A percentile compares a stretch with the other conserved stretches of the same genome.
These are phyloP conservation scores for Montipora capricornis DNA, from an alignment of 64 coral and sea anemone species.

Conservation along the genomic window DNA sequence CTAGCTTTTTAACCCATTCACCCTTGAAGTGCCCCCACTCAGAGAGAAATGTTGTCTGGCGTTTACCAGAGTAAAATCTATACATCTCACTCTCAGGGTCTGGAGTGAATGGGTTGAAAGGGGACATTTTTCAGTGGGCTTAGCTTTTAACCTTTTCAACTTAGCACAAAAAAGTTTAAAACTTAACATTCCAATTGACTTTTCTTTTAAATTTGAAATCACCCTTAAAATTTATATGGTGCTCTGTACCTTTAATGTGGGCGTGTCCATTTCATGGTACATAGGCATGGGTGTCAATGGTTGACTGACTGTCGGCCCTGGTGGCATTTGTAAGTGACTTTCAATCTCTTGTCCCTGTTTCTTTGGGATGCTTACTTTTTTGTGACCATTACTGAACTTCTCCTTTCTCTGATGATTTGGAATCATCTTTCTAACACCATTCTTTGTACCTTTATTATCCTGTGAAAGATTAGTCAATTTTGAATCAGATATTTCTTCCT, in stretches of 20 bases:
- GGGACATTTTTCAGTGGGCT: too few relatives aligned
- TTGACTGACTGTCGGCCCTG: slow-evolving; percentile 1
- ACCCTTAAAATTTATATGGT: background rate
- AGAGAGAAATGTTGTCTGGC: too few relatives aligned
- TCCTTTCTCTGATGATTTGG: background rate
- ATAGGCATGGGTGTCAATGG: slow-evolving; percentile 89
- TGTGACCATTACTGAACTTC: background rate
- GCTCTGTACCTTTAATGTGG: slow-evolving; percentile 72
- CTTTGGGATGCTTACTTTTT: background rate
- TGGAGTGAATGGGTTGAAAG: too few relatives aligned
- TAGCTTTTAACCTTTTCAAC: too few relatives aligned
- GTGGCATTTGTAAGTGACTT: background rate
- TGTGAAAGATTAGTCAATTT: background rate
- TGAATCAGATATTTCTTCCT: background rate
- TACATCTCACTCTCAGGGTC: too few relatives aligned
- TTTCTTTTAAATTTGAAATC: too few relatives aligned
- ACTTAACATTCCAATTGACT: too few relatives aligned
- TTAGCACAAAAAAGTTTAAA: too few relatives aligned
- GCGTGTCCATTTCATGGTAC: slow-evolving; percentile 82
- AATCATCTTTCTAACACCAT: background rate
- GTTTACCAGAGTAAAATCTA: too few relatives aligned
- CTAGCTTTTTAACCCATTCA: too few relatives aligned
- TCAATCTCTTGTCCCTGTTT: slow-evolving; percentile 26
- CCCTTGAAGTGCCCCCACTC: too few relatives aligned
- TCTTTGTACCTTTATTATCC: background rate